These are phyloP conservation scores for Cantharis rufa DNA, from an alignment of 2,888 invertebrate species.

Conservation along the genomic window DNA sequence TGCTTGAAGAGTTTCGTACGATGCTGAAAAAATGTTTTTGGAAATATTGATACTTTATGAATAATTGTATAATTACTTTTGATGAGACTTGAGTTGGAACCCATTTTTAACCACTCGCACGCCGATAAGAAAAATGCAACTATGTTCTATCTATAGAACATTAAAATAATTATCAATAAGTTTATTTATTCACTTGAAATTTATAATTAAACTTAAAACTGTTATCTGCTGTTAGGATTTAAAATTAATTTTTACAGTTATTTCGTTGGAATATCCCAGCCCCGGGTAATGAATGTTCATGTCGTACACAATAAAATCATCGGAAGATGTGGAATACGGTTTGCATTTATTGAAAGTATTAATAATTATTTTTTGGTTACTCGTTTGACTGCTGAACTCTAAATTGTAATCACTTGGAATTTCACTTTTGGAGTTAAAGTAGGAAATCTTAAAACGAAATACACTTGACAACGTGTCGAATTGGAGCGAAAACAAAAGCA, in stretches of 20 bases:
- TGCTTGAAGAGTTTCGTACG: background rate
- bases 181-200: too few relatives aligned
- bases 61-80: background rate
- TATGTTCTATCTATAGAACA: too few relatives aligned
- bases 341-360: background rate
- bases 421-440: background rate
- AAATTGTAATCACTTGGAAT: background rate
- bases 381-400: background rate
- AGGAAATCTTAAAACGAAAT: background rate
- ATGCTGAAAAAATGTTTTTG: background rate
- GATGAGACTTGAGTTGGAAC: background rate
- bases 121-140: background rate
- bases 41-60: background rate
- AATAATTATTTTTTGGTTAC: background rate
- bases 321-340: background rate
- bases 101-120: background rate
- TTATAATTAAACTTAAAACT: too few relatives aligned
- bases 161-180: too few relatives aligned
- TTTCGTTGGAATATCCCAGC: background rate
- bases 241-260: background rate
- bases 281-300: background rate
- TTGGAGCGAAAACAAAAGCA: background rate
- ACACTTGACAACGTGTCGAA: background rate
- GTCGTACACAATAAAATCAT: background rate
- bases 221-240: background rate